phyloP scores from a whole-genome alignment of 2,113 vertebrate genomes.

The Ammodytes dubius region DNA sequence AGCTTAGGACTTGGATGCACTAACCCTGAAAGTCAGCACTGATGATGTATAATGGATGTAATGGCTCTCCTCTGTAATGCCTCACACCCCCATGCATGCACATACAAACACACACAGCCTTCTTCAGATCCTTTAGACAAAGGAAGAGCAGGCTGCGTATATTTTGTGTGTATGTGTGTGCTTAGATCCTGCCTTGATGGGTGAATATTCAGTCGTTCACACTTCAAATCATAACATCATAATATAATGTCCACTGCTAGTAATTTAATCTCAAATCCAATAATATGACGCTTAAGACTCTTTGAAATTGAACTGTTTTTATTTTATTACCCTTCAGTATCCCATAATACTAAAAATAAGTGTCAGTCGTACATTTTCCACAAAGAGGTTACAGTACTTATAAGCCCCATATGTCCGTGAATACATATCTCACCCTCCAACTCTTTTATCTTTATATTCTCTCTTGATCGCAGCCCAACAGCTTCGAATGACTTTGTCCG shows the following conservation, averaged over 20 bases:
- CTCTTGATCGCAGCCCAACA: constrained; percentile 26
- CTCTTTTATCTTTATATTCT: constrained; percentile 41
- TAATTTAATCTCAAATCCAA: constrained; percentile 9
- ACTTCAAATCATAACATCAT: background rate
- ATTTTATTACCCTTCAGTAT: constrained; percentile 12
- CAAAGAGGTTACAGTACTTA: constrained; percentile 24
- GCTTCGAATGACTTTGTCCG: constrained; percentile 49
- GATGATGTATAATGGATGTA: constrained; percentile 64
- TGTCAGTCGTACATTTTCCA: constrained; percentile 35
- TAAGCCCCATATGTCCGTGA: constrained; percentile 45
- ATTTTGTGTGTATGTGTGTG: background rate
- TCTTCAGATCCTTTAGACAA: constrained; percentile 18
- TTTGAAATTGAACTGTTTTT: constrained; percentile 19
- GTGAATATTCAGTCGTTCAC: constrained; percentile 7
- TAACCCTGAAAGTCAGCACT: constrained; percentile 67
- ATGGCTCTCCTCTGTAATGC: constrained; percentile 47
- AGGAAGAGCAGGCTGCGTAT: constrained; percentile 24
- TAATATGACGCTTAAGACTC: background rate
- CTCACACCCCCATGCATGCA: background rate
- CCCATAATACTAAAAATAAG: constrained; percentile 30
- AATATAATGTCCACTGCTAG: background rate
- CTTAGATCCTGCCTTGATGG: background rate
- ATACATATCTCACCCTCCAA: constrained; percentile 54
- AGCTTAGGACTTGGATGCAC: constrained; percentile 48
- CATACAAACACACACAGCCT: constrained; percentile 2